These are phyloP conservation scores for Phalacrocorax aristotelis DNA, from an alignment of 2,113 vertebrate species.

Conservation along the genomic window DNA sequence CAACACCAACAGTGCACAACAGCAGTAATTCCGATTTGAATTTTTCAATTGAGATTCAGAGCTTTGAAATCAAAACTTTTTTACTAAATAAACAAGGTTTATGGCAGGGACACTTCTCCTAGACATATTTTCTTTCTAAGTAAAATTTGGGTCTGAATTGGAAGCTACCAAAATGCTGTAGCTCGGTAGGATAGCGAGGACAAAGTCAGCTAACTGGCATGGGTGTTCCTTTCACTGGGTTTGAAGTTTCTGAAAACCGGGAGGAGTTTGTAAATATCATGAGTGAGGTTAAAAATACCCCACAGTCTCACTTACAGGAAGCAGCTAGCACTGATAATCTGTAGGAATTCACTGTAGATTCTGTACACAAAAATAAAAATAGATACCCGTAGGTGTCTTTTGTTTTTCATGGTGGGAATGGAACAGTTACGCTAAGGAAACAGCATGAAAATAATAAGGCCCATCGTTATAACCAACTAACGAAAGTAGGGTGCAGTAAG, in stretches of 20 bases:
- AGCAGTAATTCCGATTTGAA: neutral
- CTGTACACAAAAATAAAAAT: neutral
- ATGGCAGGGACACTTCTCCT: neutral
- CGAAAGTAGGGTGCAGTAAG: neutral
- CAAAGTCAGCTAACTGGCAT: neutral
- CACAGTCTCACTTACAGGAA: neutral
- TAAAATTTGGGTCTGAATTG: neutral
- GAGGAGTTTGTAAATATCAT: neutral
- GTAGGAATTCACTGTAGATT: neutral
- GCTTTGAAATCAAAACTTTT: neutral
- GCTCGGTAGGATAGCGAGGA: neutral
- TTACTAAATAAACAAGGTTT: neutral
- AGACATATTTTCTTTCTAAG: neutral
- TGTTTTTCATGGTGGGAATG: neutral
- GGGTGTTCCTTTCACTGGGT: neutral
- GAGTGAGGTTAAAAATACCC: neutral
- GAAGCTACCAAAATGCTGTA: neutral
- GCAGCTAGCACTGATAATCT: neutral
- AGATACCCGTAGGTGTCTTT: neutral
- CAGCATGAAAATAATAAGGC: neutral
- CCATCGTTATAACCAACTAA: neutral
- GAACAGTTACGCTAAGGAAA: neutral
- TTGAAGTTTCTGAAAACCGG: neutral
- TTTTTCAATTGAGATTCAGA: neutral
- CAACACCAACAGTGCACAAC: neutral